These are phyloP conservation scores for Pelochelys cantorii DNA, from an alignment of 2,797 vertebrate genomes.

Conservation along the genomic window DNA sequence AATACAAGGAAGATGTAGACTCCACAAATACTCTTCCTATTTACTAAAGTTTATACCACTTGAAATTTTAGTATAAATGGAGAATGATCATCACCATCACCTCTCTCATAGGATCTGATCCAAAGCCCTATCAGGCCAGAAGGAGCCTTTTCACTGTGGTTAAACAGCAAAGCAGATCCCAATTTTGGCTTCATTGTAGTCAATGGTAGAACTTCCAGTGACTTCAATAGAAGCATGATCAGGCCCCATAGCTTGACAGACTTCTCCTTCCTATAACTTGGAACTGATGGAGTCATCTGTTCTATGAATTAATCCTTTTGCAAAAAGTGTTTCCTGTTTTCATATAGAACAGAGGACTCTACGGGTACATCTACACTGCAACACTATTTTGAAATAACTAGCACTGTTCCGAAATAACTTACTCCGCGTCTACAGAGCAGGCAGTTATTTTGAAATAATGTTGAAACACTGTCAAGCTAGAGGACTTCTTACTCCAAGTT, in stretches of 20 bases:
- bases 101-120: neutral
- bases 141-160: neutral
- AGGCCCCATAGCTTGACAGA: neutral
- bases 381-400: too few species aligned
- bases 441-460: too few species aligned
- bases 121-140: neutral
- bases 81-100: accelerated
- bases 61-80: neutral
- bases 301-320: neutral
- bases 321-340: neutral
- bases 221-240: neutral
- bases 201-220: neutral
- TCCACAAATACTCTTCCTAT: neutral
- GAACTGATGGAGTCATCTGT: neutral
- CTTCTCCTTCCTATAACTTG: neutral
- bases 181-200: neutral
- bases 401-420: too few species aligned
- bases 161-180: neutral
- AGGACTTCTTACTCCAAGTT: too few species aligned
- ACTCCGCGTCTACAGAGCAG: too few species aligned
- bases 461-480: too few species aligned
- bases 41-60: neutral
- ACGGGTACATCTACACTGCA: neutral
- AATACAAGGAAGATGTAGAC: slow-evolving; percentile 29
- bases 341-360: accelerated